phyloP scores from a whole-genome alignment of 2,113 vertebrate species.

The Scatophagus argus region DNA sequence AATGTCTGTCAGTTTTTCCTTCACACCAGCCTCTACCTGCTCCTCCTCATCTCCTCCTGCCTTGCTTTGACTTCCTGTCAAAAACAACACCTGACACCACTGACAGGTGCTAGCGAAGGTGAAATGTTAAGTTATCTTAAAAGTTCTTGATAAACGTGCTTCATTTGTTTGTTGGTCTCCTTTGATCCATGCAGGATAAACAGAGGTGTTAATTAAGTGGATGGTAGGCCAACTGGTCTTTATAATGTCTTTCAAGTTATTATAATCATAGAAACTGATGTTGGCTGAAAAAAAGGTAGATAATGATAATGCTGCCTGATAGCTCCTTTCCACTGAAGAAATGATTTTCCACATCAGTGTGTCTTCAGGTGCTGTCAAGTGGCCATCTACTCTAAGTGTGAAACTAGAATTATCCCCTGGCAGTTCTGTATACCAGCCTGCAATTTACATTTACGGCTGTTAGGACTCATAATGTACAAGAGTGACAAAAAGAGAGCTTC shows the following conservation, averaged over 20 bases:
- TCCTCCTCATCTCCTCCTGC: conserved; percentile 16
- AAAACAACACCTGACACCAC: conserved; percentile 17
- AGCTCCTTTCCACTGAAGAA: neutral
- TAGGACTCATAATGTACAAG: no score
- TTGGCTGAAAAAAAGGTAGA: neutral
- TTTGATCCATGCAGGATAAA: neutral
- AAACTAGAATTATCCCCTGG: no score
- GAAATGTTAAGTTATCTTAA: conserved; percentile 14
- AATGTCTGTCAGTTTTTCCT: conserved; percentile 40
- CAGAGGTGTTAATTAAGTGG: no score
- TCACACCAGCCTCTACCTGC: conserved; percentile 28
- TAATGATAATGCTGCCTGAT: neutral
- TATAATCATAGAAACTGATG: neutral
- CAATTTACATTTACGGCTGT: no score
- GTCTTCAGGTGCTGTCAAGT: no score
- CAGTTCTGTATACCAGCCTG: no score
- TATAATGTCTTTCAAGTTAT: neutral
- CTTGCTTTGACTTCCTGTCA: conserved; percentile 51
- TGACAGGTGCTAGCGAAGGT: conserved; percentile 38
- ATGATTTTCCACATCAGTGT: no score
- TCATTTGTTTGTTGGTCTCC: conserved; percentile 10
- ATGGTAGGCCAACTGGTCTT: neutral
- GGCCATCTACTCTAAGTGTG: no score
- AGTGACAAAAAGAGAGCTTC: no score
- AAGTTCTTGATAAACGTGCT: conserved; percentile 16